Base-by-base conservation (phyloP, 2,888 invertebrate species). In the Tetragnatha montana region DNA sequence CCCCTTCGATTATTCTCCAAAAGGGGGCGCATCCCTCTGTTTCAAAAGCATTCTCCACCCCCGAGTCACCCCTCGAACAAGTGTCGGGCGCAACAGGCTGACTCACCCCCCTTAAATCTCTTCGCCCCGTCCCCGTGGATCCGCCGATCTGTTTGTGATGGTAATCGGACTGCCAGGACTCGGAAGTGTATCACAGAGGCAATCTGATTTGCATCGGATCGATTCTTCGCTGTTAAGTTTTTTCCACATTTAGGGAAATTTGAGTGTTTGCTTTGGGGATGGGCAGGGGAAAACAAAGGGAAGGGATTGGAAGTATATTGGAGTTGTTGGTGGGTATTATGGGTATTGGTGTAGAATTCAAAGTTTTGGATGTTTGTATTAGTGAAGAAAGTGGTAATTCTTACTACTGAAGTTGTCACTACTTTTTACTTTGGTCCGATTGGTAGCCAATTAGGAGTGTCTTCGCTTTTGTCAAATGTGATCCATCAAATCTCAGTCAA, bases 21-120 rank as follows among this genome's bases (percentile, higher is more conserved):
- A 35, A 50, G 6, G 73, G 83, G 83, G 83, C 47, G 75, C 10
- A 19, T 35, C 8, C 50, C 80, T 19, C n/a, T n/a, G n/a, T n/a
- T n/a, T 35, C 35, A n/a, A 70, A 60, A 21, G 35, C 12, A 14
- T 8, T 49, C 22, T 50, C 73, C 19, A 17, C 71, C 21, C 79
- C 73, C 70, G 79, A 35, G 35, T 73, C 35, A 14, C 69, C 73
- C 49, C n/a, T 35, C 73, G 74, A 86, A 74, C 60, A 73, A 86
- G 86, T 79, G 86, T 79, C 73, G 22, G 86, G 70, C 35, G 87
- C 87, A 88, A 88, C 87, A 88, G 81, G 87, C 76, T 81, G 81
- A 88, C 76, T 88, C 87, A 88, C 82, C 74, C 80, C 80, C 80
- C 22, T 21, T 6, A 74, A 73, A 86, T 86, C 49, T 80, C 86